Percentiles rank a stretch among this genome's conserved stretches.
Conservation (phyloP, 1,140 invertebrate genomes). For the Whitmania pigra region DNA sequence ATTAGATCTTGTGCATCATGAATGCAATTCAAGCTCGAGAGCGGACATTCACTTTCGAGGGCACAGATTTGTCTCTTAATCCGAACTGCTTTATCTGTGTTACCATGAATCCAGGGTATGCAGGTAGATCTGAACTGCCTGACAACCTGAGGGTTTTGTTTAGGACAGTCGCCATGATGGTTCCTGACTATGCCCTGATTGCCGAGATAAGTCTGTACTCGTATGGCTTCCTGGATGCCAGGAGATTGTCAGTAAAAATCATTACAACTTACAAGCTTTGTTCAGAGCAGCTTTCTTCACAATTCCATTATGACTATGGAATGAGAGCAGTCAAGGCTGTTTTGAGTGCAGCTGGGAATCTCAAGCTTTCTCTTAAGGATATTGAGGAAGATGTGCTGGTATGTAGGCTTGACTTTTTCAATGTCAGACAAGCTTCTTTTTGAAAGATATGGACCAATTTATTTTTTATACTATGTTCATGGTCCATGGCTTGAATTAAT, state of each 20-base stretch:
- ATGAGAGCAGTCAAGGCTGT: conserved; percentile 45
- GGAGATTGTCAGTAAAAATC: conserved; percentile 41
- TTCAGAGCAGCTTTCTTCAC: conserved; percentile 42
- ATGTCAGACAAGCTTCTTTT: no score
- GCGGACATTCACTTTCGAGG: conserved; percentile 41
- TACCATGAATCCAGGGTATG: conserved; percentile 45
- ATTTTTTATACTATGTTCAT: no score
- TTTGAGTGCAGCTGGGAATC: conserved; percentile 41
- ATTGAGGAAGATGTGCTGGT: conserved; percentile 42
- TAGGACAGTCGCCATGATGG: conserved; percentile 40
- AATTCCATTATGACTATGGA: conserved; percentile 44
- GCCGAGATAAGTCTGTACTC: conserved; percentile 44
- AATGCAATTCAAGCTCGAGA: conserved; percentile 38
- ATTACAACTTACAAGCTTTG: conserved; percentile 42
- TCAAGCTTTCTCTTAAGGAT: conserved; percentile 41
- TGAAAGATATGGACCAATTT: no score
- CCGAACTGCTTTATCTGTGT: conserved; percentile 43
- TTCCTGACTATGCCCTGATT: conserved; percentile 44
- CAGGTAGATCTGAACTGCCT: conserved; percentile 42
- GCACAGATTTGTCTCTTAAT: conserved; percentile 40
- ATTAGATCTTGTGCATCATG: conserved; percentile 48
- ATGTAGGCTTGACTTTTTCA: background rate
- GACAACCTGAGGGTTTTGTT: conserved; percentile 43
- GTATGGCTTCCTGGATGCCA: conserved; percentile 41
- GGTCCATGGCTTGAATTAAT: no score